phyloP scores from a whole-genome alignment of 2,797 vertebrate species.

The Danio aesculapii region DNA sequence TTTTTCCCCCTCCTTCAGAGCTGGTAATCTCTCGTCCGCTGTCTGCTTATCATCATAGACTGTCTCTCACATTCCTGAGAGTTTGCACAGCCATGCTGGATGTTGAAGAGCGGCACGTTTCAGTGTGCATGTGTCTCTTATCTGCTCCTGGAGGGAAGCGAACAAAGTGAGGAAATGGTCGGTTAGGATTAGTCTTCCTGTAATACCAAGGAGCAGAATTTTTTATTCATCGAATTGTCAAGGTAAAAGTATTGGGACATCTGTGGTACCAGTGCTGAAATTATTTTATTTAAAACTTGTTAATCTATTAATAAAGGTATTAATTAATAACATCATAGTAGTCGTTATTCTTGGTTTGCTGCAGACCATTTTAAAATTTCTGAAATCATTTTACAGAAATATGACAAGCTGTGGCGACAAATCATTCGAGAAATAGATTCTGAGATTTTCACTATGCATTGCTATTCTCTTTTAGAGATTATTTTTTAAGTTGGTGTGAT shows the following conservation, averaged over 20 bases:
- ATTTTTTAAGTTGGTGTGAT: no score
- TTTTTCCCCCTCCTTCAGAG: constrained; percentile 52
- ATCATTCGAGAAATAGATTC: no score
- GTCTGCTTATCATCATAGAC: constrained; percentile 41
- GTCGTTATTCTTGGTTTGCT: no score
- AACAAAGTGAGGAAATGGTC: constrained; percentile 51
- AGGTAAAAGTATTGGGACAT: neutral
- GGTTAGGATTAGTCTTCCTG: constrained; percentile 44
- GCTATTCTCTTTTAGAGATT: no score
- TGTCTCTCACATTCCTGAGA: constrained; percentile 40
- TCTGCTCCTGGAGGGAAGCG: constrained; percentile 32
- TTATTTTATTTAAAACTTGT: no score
- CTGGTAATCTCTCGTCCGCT: constrained; percentile 52
- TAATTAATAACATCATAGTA: no score
- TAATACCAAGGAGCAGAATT: neutral
- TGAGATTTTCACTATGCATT: no score
- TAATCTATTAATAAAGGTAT: no score
- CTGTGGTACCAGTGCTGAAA: no score
- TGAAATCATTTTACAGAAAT: no score
- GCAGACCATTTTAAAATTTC: no score
- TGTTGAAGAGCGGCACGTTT: constrained; percentile 44
- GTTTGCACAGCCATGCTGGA: constrained; percentile 17
- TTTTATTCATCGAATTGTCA: neutral
- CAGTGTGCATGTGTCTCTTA: constrained; percentile 32
- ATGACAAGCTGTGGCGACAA: no score